Evolutionary conservation across 2,888 invertebrate genomes (phyloP), one percentile per base, ranked within the genome.

Genomic region (Dryomyza anilis): DNA sequence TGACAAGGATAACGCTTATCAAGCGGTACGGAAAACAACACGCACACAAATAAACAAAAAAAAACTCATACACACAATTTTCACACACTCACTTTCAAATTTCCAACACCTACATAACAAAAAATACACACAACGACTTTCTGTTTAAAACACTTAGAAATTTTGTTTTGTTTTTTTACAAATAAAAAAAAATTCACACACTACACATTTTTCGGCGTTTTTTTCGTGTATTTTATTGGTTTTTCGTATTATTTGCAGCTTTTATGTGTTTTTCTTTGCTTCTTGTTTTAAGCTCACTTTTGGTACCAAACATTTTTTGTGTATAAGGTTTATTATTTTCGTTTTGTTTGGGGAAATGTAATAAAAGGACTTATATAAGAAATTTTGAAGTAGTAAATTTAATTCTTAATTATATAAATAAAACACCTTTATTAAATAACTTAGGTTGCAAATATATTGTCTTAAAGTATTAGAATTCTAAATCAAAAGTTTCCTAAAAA

Each of bases 41-140:
- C 39, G 39, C 3, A 39, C 39, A 6, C 8, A 5, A 12, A 39
- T 23, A 39, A 19, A 39, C 57, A 39, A 21, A 25, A 23, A 43
- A 3, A 45, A 4, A 57, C 45, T 43, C 57, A 27, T 21, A 57
- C 57, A 57, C 39, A 57, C 43, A 57, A n/a, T n/a, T 10, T 12
- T 1, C 58, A 46, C 16, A 10, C 27, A 45, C 27, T 2, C 8
- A 2, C 8, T 2, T 23, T 19, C 7, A 16, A 16, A 14, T 14
- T 48, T 12, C 14, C 14, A 43, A 59, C 33, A 29, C 19, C 7
- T 7, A 55, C 21, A 30, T n/a, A 25, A 8, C 8, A 10, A n/a
- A 6, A 52, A 6, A 52, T 23, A n/a, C 52, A 23, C 29, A 52
- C 21, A 23, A 7, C 19, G 5, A 52, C 29, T 23, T 27, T 27